phyloP scores from a whole-genome alignment of 2,113 vertebrate genomes.

The Bos javanicus region DNA sequence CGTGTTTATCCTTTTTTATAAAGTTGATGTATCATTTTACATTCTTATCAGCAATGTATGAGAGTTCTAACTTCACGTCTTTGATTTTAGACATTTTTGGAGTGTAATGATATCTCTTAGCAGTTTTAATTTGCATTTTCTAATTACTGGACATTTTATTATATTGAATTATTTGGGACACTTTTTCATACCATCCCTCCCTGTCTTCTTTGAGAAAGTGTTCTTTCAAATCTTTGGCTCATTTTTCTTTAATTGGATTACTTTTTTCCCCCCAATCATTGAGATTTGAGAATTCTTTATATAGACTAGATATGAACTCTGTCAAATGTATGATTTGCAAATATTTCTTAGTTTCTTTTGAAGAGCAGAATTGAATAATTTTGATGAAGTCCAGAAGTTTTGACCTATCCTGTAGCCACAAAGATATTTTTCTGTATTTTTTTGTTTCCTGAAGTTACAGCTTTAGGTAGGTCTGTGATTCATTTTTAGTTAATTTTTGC shows the following conservation, averaged over 20 bases:
- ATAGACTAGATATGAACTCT: background rate
- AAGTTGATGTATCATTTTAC: background rate
- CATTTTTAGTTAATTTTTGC: background rate
- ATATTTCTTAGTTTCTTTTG: background rate
- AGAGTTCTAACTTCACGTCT: background rate
- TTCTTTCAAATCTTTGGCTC: background rate
- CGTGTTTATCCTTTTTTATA: background rate
- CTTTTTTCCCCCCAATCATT: background rate
- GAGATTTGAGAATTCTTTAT: background rate
- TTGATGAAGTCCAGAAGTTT: background rate
- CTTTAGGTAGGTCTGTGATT: background rate
- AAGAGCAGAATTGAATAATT: background rate
- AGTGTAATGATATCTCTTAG: background rate
- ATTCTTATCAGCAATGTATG: background rate
- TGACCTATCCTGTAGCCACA: background rate
- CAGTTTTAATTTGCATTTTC: background rate
- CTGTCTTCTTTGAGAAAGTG: background rate
- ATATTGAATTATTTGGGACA: background rate
- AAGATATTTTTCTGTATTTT: background rate
- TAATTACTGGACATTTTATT: background rate
- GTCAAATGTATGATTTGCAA: background rate
- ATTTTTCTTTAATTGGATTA: background rate
- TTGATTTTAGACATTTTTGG: conserved; percentile 18
- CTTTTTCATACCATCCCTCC: background rate
- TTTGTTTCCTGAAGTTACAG: background rate